phyloP scores from a whole-genome alignment of 2,113 vertebrate genomes.

The Callipepla squamata region DNA sequence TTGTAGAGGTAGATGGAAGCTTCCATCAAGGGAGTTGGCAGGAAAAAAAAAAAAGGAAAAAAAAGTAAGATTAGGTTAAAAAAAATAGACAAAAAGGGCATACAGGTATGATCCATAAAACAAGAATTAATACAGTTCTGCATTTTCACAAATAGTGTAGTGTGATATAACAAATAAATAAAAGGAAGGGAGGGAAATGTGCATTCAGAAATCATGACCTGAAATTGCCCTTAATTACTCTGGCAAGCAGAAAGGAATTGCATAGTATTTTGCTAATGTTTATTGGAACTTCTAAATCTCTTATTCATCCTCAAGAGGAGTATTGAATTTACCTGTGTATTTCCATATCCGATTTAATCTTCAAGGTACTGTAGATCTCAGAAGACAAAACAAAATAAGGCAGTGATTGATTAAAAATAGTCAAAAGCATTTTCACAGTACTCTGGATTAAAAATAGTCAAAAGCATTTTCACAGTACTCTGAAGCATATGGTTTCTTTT shows the following conservation, averaged over 20 bases:
- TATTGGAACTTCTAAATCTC: neutral
- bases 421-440: constrained; percentile 46
- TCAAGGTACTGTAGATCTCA: neutral
- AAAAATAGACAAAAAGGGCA: neutral
- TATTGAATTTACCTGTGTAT: constrained; percentile 11
- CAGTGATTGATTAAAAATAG: constrained; percentile 54
- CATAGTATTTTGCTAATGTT: neutral
- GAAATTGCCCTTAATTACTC: neutral
- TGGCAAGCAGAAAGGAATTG: neutral
- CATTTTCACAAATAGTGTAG: neutral
- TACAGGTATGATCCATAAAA: neutral
- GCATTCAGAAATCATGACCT: neutral
- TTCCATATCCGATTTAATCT: constrained; percentile 45
- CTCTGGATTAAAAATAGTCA: constrained; percentile 49
- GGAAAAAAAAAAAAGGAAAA: neutral
- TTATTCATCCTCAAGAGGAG: neutral
- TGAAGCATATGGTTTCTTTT: constrained; percentile 37
- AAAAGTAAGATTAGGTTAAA: neutral
- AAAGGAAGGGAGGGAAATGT: neutral
- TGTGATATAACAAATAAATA: neutral
- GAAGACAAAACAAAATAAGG: constrained; percentile 47
- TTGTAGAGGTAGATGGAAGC: neutral
- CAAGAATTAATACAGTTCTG: neutral
- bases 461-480: constrained; percentile 46
- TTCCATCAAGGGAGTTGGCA: neutral